Percentiles rank a stretch among this genome's conserved stretches.
Conservation (phyloP, 2,797 vertebrate genomes). For the Carcharodon carcharias region DNA sequence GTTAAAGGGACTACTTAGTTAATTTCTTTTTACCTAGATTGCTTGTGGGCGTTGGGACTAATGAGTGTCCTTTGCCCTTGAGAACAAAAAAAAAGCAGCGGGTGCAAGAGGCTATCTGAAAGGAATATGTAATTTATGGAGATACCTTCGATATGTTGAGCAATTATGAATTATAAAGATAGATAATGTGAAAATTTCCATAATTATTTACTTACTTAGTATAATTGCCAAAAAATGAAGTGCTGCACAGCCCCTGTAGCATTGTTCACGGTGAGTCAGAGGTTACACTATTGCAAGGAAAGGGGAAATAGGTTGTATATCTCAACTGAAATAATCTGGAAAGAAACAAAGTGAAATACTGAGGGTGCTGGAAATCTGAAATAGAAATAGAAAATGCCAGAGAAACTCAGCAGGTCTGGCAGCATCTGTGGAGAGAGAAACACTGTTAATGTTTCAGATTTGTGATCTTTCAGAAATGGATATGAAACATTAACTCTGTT, state of each 20-base stretch:
- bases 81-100: conserved; percentile 40
- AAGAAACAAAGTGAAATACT: neutral
- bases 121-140: conserved; percentile 21
- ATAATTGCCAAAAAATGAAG: neutral
- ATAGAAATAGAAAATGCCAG: neutral
- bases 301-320: neutral
- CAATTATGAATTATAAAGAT: conserved; percentile 3
- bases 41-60: conserved; percentile 65
- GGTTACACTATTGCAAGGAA: neutral
- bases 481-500: neutral
- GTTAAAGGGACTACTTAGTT: conserved; percentile 59
- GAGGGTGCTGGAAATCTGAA: too few species aligned
- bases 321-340: neutral
- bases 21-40: conserved; percentile 65
- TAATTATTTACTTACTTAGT: conserved; percentile 21
- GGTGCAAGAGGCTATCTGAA: neutral
- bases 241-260: neutral
- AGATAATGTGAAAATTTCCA: conserved; percentile 2
- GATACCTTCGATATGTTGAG: conserved; percentile 6
- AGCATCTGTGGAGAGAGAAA: neutral
- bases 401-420: neutral
- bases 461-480: neutral
- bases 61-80: conserved; percentile 63
- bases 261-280: neutral
- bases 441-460: neutral